Base-by-base conservation (phyloP, 2,888 invertebrate genomes). In the Lepas anatifera region DNA sequence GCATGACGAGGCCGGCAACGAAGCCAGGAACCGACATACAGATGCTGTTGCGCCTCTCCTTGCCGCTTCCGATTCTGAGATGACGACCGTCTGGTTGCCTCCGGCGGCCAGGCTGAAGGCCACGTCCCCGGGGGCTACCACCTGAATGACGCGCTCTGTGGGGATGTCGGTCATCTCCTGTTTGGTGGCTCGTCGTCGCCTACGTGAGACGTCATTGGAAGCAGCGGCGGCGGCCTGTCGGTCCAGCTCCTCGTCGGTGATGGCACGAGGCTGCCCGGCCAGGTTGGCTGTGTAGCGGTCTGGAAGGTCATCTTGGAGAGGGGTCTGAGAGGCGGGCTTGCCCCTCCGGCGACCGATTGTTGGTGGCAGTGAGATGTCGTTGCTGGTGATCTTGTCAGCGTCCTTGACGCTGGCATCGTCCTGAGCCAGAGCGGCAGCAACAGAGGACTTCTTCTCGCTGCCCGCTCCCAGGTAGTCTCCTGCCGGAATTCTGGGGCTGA, bases 11-110 rank as follows among this genome's bases (percentile, higher is more conserved):
- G 43, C 94, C 94, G 74, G 91, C 93, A 72, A 93, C 93, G 80
- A 95, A 95, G 76, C 93, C 92, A 68, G 94, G 92, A 77, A 94
- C 87, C 35, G 94, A 93, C 91, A 95, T 92, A 81, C 94, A 95
- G 79, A 95, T 91, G 68, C 77, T 76, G 74, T 90, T 91, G 79
- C 92, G 92, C 41, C 91, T 87, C 79, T 92, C 91, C 71, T 72
- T 27, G 73, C 73, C 70, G 86, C 84, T 74, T 88, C 86, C 58
- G 90, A 87, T 71, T 87, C 87, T 77, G 92, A 91, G 74, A 93
- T 90, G 70, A 93, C 91, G 43, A 93, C 92, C 11, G 92, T 92
- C 81, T 91, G 90, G 79, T 93, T 92, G 76, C 85, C 77, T n/a
- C n/a, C n/a, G 74, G 87, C 85, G 77, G 91, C 91, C 69, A 95